These are phyloP conservation scores for Leptodactylus fuscus DNA, from an alignment of 2,113 vertebrate genomes.

Conservation along the genomic window DNA sequence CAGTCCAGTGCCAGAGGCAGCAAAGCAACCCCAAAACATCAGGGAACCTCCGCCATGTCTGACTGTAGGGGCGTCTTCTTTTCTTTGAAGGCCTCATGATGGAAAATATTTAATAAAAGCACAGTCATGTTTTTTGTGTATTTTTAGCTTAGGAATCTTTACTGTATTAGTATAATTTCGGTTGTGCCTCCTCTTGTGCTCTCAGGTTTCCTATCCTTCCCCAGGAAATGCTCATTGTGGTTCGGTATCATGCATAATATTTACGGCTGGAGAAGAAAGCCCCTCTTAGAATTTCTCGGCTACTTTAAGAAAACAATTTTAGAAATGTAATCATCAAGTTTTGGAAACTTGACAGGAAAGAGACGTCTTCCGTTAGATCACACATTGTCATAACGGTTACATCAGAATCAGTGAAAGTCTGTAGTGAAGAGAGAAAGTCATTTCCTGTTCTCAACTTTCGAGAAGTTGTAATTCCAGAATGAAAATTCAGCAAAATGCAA, in stretches of 20 bases:
- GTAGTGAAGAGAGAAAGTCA: background rate
- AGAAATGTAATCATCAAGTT: background rate
- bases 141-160: too few species aligned
- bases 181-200: too few species aligned
- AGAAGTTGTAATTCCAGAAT: background rate
- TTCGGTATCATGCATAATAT: background rate
- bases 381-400: background rate
- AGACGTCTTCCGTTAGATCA: background rate
- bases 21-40: too few species aligned
- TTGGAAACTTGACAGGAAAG: background rate
- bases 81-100: too few species aligned
- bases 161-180: too few species aligned
- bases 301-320: background rate
- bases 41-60: too few species aligned
- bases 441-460: background rate
- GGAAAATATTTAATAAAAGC: too few species aligned
- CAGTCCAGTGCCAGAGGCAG: too few species aligned
- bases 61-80: too few species aligned
- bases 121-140: too few species aligned
- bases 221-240: background rate
- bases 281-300: background rate
- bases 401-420: background rate
- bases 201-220: background rate
- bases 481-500: background rate
- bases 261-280: background rate